phyloP scores from a whole-genome alignment of 2,113 vertebrate genomes.

The Bagarius yarrelli region DNA sequence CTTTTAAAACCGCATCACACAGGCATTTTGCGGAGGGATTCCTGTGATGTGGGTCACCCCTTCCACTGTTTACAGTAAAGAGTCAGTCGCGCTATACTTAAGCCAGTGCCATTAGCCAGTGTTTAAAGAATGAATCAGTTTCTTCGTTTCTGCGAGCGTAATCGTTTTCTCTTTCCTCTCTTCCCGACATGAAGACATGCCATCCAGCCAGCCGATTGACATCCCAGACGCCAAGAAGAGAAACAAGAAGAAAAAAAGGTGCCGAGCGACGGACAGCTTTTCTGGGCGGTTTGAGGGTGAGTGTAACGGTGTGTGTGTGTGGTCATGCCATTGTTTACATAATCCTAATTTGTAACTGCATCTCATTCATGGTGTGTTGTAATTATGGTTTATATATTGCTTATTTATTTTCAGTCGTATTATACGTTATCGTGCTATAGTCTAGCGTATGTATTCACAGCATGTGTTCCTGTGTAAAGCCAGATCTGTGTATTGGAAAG shows the following conservation, averaged over 20 bases:
- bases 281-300: conserved; percentile 91
- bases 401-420: too few species aligned
- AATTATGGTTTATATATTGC: too few species aligned
- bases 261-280: conserved; percentile 96
- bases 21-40: background rate
- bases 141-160: background rate
- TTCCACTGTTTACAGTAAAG: background rate
- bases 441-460: too few species aligned
- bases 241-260: conserved; percentile 97
- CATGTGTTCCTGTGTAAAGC: too few species aligned
- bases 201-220: conserved; percentile 91
- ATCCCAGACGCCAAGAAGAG: conserved; percentile 96
- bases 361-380: background rate
- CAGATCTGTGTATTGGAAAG: too few species aligned
- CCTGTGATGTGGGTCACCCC: conserved; percentile 19
- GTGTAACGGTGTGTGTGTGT: background rate
- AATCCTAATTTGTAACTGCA: background rate
- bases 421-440: too few species aligned
- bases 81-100: background rate
- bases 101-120: background rate
- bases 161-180: background rate
- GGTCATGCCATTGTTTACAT: background rate
- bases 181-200: conserved; percentile 76
- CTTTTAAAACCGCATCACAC: background rate
- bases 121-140: background rate